Evolutionary conservation across 2,113 vertebrate species (phyloP), one percentile per base, ranked within the genome.

Genomic region (Micronycteris hirsuta): DNA sequence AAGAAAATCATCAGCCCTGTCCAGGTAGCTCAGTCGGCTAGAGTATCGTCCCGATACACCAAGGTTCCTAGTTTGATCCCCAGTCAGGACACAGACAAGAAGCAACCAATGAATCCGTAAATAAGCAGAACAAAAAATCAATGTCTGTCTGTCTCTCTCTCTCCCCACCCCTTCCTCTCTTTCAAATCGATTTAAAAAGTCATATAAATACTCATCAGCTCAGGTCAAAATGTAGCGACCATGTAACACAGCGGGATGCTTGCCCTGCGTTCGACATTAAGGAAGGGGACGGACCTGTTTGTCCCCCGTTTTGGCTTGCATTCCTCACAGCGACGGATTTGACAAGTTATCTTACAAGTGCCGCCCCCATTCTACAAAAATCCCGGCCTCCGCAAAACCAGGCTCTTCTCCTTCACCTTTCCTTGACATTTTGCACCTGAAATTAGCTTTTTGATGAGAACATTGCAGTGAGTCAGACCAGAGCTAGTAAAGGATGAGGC

Each of bases 401-500:
- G 93, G 70, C 91, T 96, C 90, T 92, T 94, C 94, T 96, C 97
- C 97, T 97, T 96, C 97, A 97, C 97, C 52, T 97, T 97, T 97
- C 68, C 95, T 77, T 97, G 97, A 98, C 95, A 97, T 97, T 98
- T 97, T 97, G 71, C 86, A 88, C 96, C 83, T 96, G 94, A 97
- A 97, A 97, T 92, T 96, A 97, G 43, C 43, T 77, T 96, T 97
- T 33, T 94, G 95, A 96, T 96, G 93, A 95, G 97, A 94, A 97
- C 95, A 97, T 90, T 89, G 92, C 96, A 47, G 54, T 77, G 93
- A 96, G 89, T 97, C 86, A 86, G 77, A 93, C 54, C 86, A 91
- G 78, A 96, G 89, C 89, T 84, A 81, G 94, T 96, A 80, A 96
- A 93, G 97, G 89, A 86, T 95, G 84, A 95, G 54, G 89, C n/a